A percentile compares a stretch with the other conserved stretches of the same genome.
Evolutionary conservation across 2,888 invertebrate genomes (phyloP).

Genomic region (Trissolcus japonicus): DNA sequence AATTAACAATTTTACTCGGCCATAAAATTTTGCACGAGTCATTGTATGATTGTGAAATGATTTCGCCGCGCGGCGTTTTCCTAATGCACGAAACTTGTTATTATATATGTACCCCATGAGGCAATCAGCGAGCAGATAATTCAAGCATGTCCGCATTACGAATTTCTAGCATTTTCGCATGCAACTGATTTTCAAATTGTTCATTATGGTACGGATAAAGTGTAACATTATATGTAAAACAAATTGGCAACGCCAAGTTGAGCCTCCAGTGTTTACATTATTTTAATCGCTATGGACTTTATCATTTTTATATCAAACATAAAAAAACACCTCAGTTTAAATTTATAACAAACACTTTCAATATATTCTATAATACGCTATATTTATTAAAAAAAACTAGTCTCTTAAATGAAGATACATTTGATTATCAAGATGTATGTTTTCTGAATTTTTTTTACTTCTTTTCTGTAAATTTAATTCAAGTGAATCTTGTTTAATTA

Average conservation of each 20-base stretch:
- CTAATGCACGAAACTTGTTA: slow-evolving; percentile 44
- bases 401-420: too few relatives aligned
- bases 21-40: slow-evolving; percentile 19
- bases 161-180: slow-evolving; percentile 34
- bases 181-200: slow-evolving; percentile 4
- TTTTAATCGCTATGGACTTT: too few relatives aligned
- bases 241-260: slow-evolving; percentile 1
- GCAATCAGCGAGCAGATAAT: slow-evolving; percentile 45
- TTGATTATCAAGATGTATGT: too few relatives aligned
- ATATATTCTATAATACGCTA: too few relatives aligned
- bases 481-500: too few relatives aligned
- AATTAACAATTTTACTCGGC: background rate
- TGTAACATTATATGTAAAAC: slow-evolving; percentile 22
- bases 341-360: too few relatives aligned
- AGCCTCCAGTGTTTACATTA: too few relatives aligned
- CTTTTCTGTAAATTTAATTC: too few relatives aligned
- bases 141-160: slow-evolving; percentile 46
- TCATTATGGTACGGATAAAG: slow-evolving; percentile 23
- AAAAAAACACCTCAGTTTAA: too few relatives aligned
- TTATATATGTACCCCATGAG: slow-evolving; percentile 38
- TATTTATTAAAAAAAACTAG: too few relatives aligned
- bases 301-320: too few relatives aligned
- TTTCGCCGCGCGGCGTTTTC: slow-evolving; percentile 22
- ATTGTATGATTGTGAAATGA: slow-evolving; percentile 32
- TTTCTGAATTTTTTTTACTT: too few relatives aligned